These are phyloP conservation scores for Zophobas morio DNA, from an alignment of 1,140 invertebrate genomes.

Conservation along the genomic window DNA sequence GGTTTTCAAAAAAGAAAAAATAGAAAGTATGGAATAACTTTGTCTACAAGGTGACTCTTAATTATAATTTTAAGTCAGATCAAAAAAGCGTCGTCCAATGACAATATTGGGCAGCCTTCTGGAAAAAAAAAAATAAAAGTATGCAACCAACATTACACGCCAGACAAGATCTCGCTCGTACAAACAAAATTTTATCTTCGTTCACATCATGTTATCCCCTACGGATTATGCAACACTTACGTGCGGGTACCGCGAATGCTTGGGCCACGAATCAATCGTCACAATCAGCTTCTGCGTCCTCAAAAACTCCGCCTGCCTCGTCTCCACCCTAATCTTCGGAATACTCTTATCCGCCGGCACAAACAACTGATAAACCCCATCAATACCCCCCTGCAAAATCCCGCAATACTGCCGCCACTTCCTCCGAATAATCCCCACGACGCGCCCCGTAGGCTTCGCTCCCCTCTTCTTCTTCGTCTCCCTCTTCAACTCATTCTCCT, in stretches of 20 bases:
- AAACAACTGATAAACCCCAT: conserved; percentile 85
- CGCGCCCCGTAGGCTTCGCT: conserved; percentile 84
- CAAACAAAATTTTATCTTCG: too few species aligned
- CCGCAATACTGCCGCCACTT: conserved; percentile 99
- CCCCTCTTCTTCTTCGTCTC: conserved; percentile 67
- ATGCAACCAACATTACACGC: too few species aligned
- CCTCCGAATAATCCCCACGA: conserved; percentile 95
- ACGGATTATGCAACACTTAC: conserved; percentile 61
- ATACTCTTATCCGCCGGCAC: conserved; percentile 91
- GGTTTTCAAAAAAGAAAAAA: too few species aligned
- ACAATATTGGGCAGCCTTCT: too few species aligned
- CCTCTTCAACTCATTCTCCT: conserved; percentile 65
- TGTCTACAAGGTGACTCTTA: too few species aligned
- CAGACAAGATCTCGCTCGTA: too few species aligned
- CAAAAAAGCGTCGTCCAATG: too few species aligned
- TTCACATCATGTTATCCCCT: neutral
- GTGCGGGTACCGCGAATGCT: conserved; percentile 83
- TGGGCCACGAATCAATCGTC: conserved; percentile 93
- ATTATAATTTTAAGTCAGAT: too few species aligned
- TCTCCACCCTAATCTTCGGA: conserved; percentile 93
- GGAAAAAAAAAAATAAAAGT: too few species aligned
- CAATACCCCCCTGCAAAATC: conserved; percentile 85
- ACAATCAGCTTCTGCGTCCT: conserved; percentile 91
- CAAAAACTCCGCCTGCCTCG: conserved; percentile 87
- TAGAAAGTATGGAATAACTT: too few species aligned